Evolutionary conservation across 2,113 vertebrate genomes (phyloP).

Genomic region (Corythornis vintsioides): DNA sequence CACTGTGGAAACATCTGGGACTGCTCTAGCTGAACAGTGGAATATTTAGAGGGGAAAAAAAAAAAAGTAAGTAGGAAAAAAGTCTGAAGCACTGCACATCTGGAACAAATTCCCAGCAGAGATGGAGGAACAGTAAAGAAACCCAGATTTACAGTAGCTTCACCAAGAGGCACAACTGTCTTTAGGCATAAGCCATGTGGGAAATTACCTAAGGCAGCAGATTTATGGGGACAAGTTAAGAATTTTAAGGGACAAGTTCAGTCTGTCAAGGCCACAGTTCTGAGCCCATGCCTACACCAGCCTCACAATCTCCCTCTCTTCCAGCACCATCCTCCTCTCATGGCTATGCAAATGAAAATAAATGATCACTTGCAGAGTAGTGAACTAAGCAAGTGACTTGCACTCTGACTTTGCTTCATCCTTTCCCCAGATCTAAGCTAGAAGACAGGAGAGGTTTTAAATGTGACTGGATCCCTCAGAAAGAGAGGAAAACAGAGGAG

Average conservation of each 20-base stretch:
- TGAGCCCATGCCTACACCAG: background rate
- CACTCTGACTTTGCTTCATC: background rate
- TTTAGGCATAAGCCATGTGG: background rate
- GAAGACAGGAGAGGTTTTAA: background rate
- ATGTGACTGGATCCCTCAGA: background rate
- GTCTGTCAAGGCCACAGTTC: background rate
- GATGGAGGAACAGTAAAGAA: background rate
- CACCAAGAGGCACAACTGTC: background rate
- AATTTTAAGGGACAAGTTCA: background rate
- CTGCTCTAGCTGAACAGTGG: background rate
- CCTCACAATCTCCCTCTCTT: background rate
- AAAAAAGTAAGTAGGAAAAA: background rate
- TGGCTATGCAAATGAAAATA: background rate
- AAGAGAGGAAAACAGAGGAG: background rate
- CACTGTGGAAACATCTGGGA: background rate
- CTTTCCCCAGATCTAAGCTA: background rate
- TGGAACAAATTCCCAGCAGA: background rate
- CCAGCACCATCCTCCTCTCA: background rate
- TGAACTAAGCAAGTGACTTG: fast-evolving
- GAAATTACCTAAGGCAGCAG: background rate
- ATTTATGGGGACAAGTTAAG: background rate
- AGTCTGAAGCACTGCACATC: background rate
- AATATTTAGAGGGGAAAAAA: background rate
- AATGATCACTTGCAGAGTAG: background rate
- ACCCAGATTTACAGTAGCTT: background rate